phyloP scores from a whole-genome alignment of 2,888 invertebrate genomes.

The Pyrrhia umbra region DNA sequence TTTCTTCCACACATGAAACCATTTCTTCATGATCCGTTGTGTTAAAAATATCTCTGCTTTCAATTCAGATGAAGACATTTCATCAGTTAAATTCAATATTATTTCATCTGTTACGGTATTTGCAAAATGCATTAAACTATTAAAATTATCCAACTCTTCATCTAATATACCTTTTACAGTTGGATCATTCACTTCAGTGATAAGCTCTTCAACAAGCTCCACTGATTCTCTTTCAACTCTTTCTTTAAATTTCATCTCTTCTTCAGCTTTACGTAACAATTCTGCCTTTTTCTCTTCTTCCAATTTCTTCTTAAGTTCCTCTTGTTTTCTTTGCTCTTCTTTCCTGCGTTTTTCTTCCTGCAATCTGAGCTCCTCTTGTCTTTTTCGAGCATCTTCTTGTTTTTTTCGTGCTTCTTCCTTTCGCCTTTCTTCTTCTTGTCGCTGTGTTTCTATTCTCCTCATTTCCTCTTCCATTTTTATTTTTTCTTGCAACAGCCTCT shows the following conservation, averaged over 20 bases:
- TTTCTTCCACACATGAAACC: conserved; percentile 81
- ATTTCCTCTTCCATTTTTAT: conserved; percentile 62
- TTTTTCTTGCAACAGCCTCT: conserved; percentile 66
- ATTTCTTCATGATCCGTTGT: conserved; percentile 80
- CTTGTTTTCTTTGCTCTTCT: conserved; percentile 76
- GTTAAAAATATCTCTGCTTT: conserved; percentile 80
- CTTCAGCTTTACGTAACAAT: conserved; percentile 76
- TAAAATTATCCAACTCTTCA: conserved; percentile 77
- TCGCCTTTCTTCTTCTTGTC: conserved; percentile 62
- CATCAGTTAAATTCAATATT: conserved; percentile 73
- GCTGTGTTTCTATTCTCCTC: conserved; percentile 63
- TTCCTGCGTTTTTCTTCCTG: conserved; percentile 74
- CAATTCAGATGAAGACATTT: conserved; percentile 79
- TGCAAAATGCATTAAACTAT: conserved; percentile 73
- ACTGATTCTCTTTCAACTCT: conserved; percentile 80
- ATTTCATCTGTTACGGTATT: conserved; percentile 74
- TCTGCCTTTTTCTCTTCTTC: conserved; percentile 80
- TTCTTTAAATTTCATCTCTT: conserved; percentile 76
- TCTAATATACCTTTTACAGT: conserved; percentile 70
- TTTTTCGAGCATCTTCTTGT: conserved; percentile 60
- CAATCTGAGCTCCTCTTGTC: conserved; percentile 63
- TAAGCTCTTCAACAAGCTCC: conserved; percentile 76
- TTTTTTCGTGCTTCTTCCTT: conserved; percentile 62
- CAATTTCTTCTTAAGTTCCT: conserved; percentile 75
- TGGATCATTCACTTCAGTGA: conserved; percentile 75